phyloP scores from a whole-genome alignment of 2,797 vertebrate genomes.

The Schizopygopsis pylzovi region DNA sequence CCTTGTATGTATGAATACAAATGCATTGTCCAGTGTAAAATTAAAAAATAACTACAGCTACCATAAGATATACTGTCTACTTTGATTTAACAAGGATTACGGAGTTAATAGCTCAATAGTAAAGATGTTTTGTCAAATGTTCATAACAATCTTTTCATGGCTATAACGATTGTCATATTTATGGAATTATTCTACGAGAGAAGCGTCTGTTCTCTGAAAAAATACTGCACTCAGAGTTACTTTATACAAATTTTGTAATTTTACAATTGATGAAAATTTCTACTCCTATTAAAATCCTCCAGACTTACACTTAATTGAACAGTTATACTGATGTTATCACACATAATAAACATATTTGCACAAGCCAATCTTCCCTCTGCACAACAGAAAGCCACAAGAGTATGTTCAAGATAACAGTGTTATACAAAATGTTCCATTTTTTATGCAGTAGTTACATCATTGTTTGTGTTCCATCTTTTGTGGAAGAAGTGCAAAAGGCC shows the following conservation, averaged over 20 bases:
- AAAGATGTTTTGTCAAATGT: not conserved
- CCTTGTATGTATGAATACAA: constrained; percentile 21
- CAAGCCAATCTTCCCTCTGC: not conserved
- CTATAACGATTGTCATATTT: not conserved
- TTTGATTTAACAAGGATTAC: not conserved
- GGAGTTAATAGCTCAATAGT: not conserved
- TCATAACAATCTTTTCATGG: not conserved
- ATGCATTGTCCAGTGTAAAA: constrained; percentile 25
- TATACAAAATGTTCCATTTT: constrained; percentile 8
- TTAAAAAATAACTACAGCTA: not conserved
- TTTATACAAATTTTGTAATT: not conserved
- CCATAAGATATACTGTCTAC: not conserved
- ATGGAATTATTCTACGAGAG: not conserved
- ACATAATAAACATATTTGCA: not conserved
- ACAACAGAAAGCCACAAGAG: not conserved
- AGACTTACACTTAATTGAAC: not conserved
- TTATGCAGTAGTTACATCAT: constrained; percentile 2
- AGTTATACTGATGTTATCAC: not conserved
- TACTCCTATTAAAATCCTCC: not conserved
- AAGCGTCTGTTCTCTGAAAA: not conserved
- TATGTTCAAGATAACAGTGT: not conserved
- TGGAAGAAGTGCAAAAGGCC: not conserved
- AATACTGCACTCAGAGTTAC: not conserved
- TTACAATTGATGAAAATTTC: not conserved
- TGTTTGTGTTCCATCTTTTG: constrained; percentile 22